phyloP scores from a whole-genome alignment of 2,888 invertebrate genomes.

The Synergus umbraculus region DNA sequence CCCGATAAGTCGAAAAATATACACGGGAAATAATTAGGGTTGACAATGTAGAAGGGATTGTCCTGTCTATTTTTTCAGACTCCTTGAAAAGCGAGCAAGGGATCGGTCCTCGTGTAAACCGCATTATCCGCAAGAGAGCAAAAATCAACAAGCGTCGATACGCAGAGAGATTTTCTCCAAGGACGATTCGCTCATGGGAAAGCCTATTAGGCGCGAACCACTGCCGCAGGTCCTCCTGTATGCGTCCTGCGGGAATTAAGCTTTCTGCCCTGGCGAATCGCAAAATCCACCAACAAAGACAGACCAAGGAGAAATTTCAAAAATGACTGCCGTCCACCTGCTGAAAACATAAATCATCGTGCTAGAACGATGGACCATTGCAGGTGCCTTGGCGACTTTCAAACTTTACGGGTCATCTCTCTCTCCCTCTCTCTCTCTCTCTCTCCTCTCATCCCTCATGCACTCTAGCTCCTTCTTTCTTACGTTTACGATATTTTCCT shows the following conservation, averaged over 20 bases:
- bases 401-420: slow-evolving; percentile 49
- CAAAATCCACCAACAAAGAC: slow-evolving; percentile 61
- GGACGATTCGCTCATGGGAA: slow-evolving; percentile 57
- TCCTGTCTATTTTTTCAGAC: slow-evolving; percentile 58
- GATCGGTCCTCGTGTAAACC: slow-evolving; percentile 57
- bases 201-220: slow-evolving; percentile 66
- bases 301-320: slow-evolving; percentile 57
- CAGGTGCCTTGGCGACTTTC: slow-evolving; percentile 61
- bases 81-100: slow-evolving; percentile 46
- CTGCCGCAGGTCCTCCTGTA: slow-evolving; percentile 43
- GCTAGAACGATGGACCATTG: slow-evolving; percentile 50
- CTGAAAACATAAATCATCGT: slow-evolving; percentile 67
- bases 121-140: slow-evolving; percentile 58
- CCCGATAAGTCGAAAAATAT: slow-evolving; percentile 44
- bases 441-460: slow-evolving; percentile 17
- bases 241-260: slow-evolving; percentile 46
- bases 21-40: slow-evolving; percentile 4
- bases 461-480: slow-evolving; percentile 25
- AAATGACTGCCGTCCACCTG: slow-evolving; percentile 68
- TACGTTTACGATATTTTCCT: slow-evolving; percentile 12
- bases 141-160: slow-evolving; percentile 51
- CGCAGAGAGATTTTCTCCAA: slow-evolving; percentile 59
- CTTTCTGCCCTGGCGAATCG: slow-evolving; percentile 65
- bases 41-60: slow-evolving; percentile 25
- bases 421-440: not conserved